Evolutionary conservation across 2,113 vertebrate genomes (phyloP), one percentile per base, ranked within the genome.

Genomic region (Menura novaehollandiae): DNA sequence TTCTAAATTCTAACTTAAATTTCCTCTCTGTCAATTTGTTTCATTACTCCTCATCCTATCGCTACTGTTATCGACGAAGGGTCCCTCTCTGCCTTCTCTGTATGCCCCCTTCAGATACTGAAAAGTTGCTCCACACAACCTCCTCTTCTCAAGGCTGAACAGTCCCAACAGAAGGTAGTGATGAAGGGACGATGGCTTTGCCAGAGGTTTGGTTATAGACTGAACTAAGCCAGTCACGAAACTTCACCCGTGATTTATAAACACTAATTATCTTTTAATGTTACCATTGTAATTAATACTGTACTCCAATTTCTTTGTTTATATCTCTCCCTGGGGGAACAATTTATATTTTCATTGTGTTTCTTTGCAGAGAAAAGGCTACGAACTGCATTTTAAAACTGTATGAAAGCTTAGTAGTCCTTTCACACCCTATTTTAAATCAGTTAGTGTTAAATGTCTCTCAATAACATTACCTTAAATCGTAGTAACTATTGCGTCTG

Each of bases 321-420:
- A 78, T 81, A 30, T 30, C 13, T 81, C 59, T 91, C 73, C 47
- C 43, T 37, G 6, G 43, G 15, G 33, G 30, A 28, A 81, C 51
- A 93, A 93, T 91, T 93, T 92, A 68, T 94, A 95, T 91, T 85
- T 94, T 82, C 24, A 75, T 88, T 93, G 88, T 96, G 46, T 85
- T 94, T 95, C 53, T 90, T 68, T 35, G 13, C 41, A 80, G 80
- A 58, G 21, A 67, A 95, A 88, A 85, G n/a, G 32, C 35, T 78
- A 78, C 26, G 33, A 84, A 87, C 27, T 58, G 27, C 49, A 55
- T 84, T 74, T 86, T 41, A 51, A 80, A 89, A 86, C 67, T 39
- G 8, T 15, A 35, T 47, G 19, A 95, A 71, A 56, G 32, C 26
- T 68, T 52, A 77, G 33, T 20, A 73, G 15, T 62, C 23, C 27